Evolutionary conservation across 2,797 vertebrate genomes (phyloP).

Genomic region (Tamandua tetradactyla): DNA sequence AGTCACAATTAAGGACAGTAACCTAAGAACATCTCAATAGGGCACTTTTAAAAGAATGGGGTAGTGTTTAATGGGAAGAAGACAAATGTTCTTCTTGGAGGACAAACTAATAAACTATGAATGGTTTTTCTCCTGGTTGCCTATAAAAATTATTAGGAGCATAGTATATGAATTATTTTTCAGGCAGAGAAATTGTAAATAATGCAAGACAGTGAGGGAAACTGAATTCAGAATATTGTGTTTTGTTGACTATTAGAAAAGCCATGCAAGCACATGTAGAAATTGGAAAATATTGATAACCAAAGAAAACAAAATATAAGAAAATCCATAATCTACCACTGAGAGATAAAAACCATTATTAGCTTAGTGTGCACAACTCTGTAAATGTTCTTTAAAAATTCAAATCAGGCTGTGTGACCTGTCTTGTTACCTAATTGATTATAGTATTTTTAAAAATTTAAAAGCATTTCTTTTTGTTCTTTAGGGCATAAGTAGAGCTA

Average conservation of each 20-base stretch:
- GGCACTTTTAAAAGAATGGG: neutral
- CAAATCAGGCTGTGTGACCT: neutral
- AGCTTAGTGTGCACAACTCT: neutral
- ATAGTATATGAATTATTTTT: constrained; percentile 4
- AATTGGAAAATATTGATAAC: neutral
- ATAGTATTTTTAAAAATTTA: neutral
- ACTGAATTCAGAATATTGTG: neutral
- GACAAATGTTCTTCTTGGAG: neutral
- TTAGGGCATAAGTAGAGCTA: neutral
- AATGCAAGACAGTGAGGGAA: neutral
- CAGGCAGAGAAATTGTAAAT: neutral
- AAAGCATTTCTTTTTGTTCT: constrained; percentile 38
- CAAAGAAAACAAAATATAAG: neutral
- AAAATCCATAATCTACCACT: neutral
- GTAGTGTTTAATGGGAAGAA: neutral
- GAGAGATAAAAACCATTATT: neutral
- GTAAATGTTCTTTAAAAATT: constrained; percentile 1
- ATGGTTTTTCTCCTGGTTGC: neutral
- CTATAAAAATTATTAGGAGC: neutral
- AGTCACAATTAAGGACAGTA: neutral
- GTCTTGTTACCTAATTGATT: neutral
- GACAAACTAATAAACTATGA: neutral
- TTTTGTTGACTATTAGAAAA: constrained; percentile 38
- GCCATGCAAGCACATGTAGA: neutral
- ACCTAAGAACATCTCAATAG: neutral